Conservation (phyloP, 2,113 vertebrate species). For the Tragelaphus scriptus region DNA sequence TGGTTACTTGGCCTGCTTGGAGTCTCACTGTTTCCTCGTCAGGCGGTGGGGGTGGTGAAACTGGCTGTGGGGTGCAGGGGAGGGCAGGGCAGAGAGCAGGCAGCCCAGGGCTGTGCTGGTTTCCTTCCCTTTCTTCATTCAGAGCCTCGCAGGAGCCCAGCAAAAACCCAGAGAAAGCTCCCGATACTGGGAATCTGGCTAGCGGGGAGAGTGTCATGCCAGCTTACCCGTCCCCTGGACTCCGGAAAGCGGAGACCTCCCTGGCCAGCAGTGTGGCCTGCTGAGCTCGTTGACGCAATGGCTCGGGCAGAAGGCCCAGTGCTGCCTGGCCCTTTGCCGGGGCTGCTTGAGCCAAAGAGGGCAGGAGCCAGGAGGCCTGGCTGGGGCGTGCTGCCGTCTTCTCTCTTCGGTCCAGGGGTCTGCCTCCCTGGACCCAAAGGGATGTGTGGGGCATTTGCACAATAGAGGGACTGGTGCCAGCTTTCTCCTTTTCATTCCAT, state of each 20-base stretch:
- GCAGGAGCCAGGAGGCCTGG: neutral
- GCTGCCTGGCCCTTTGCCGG: conserved; percentile 43
- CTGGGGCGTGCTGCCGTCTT: neutral
- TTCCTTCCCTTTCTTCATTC: neutral
- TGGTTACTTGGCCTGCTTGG: too few species aligned
- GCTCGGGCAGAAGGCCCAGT: conserved; percentile 53
- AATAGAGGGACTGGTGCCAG: neutral
- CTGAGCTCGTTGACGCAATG: conserved; percentile 58
- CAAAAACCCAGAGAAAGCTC: neutral
- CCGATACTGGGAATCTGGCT: neutral
- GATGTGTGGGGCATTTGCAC: neutral
- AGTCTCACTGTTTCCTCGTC: neutral
- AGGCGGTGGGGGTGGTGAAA: neutral
- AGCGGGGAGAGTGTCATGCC: neutral
- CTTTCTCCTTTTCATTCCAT: neutral
- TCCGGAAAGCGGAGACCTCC: conserved; percentile 63
- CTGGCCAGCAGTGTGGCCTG: neutral
- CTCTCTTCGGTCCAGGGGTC: neutral
- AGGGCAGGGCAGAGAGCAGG: neutral
- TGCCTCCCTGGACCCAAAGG: neutral
- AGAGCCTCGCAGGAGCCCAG: neutral
- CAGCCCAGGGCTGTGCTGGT: neutral
- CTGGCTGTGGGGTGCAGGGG: neutral
- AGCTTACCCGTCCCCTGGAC: conserved; percentile 3
- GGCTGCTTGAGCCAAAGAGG: neutral